Evolutionary conservation across 2,797 vertebrate species (phyloP).

Genomic region (Loriculus beryllinus): DNA sequence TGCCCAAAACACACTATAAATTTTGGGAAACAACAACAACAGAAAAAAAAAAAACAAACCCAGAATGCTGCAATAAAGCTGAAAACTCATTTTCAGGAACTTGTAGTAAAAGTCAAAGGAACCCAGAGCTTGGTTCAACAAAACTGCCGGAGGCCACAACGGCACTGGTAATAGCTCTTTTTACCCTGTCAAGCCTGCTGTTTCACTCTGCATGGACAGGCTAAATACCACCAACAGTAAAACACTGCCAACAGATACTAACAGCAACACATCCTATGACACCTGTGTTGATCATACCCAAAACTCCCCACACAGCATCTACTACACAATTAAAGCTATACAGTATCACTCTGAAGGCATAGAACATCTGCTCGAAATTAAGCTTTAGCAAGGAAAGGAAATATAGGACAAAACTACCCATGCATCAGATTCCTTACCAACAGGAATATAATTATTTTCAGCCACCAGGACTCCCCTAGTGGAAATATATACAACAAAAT

Average conservation of each 20-base stretch:
- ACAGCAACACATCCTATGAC: not conserved
- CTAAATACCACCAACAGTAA: not conserved
- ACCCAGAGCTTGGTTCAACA: not conserved
- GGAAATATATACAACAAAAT: not conserved
- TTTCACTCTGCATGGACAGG: not conserved
- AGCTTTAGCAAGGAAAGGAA: not conserved
- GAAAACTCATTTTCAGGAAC: not conserved
- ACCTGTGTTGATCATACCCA: not conserved
- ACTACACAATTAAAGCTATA: not conserved
- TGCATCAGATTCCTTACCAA: not conserved
- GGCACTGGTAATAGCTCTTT: not conserved
- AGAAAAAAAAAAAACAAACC: not conserved
- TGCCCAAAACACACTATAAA: not conserved
- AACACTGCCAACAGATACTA: not conserved
- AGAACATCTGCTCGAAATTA: slow-evolving; percentile 30
- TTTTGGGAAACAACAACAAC: not conserved
- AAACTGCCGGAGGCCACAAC: not conserved
- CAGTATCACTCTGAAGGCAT: not conserved
- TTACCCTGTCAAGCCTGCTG: not conserved
- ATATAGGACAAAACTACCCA: not conserved
- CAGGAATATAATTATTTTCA: not conserved
- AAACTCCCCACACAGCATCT: not conserved
- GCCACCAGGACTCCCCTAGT: not conserved
- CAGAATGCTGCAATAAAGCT: not conserved
- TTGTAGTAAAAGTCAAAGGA: not conserved